These are phyloP conservation scores for Phocoena phocoena DNA, from an alignment of 2,113 vertebrate genomes.

Conservation along the genomic window DNA sequence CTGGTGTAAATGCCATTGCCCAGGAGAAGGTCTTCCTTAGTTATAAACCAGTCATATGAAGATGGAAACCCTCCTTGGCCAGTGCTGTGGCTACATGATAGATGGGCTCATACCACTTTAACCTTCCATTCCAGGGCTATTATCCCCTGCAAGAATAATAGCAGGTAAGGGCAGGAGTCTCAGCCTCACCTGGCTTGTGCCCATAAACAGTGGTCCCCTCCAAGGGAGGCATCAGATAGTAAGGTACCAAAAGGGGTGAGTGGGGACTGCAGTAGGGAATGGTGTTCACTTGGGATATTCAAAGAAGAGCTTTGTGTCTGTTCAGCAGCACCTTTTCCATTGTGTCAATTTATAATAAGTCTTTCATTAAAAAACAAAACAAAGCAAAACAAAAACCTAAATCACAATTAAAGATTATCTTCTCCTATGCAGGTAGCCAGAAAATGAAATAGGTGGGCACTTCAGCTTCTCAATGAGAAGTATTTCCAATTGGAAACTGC, in stretches of 20 bases:
- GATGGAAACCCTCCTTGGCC: background rate
- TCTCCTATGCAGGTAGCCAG: background rate
- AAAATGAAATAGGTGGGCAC: background rate
- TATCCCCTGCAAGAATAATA: background rate
- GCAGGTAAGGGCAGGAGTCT: background rate
- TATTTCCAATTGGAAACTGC: background rate
- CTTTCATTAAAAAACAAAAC: background rate
- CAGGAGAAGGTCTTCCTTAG: constrained; percentile 28
- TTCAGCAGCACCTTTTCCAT: accelerated
- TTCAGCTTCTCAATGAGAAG: background rate
- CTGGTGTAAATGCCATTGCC: constrained; percentile 6
- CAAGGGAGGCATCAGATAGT: background rate
- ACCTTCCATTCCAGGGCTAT: background rate
- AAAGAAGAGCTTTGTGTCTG: background rate
- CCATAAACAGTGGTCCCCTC: background rate
- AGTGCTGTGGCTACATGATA: background rate
- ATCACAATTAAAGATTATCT: accelerated
- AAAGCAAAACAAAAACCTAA: background rate
- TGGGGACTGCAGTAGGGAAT: background rate
- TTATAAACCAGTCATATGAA: background rate
- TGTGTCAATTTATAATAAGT: background rate
- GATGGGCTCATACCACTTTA: background rate
- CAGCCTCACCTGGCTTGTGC: background rate
- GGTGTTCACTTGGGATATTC: background rate
- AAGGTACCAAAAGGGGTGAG: background rate